Percentiles rank a stretch among this genome's conserved stretches.
Evolutionary conservation across 2,888 invertebrate species (phyloP).

Genomic region (Pyrocoelia pectoralis): DNA sequence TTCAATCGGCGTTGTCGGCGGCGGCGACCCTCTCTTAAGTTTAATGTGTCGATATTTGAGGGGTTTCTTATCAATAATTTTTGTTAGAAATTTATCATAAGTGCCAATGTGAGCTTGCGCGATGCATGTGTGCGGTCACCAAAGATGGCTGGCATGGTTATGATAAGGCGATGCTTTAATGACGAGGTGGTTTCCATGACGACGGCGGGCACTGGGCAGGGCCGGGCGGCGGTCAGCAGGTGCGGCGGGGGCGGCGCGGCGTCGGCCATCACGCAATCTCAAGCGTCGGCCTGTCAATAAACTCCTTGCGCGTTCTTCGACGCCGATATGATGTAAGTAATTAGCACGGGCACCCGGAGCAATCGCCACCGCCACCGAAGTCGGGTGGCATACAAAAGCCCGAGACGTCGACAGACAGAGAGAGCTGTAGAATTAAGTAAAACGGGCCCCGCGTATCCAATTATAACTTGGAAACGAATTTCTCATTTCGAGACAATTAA

Average conservation of each 20-base stretch:
- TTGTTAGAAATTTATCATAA: constrained; percentile 49
- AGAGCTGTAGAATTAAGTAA: constrained; percentile 41
- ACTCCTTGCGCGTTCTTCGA: constrained; percentile 38
- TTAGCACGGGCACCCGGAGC: constrained; percentile 35
- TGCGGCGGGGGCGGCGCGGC: constrained; percentile 49
- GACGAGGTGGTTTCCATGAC: constrained; percentile 63
- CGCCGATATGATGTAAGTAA: constrained; percentile 38
- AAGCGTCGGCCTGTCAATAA: constrained; percentile 56
- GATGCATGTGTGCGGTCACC: constrained; percentile 55
- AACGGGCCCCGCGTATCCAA: constrained; percentile 60
- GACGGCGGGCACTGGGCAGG: constrained; percentile 63
- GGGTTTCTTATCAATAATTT: constrained; percentile 38
- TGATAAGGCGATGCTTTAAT: constrained; percentile 67
- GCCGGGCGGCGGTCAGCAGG: constrained; percentile 51
- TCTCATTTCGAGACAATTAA: constrained; percentile 66
- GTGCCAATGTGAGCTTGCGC: constrained; percentile 40
- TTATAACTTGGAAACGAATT: constrained; percentile 66
- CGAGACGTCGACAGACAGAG: constrained; percentile 34
- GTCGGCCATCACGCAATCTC: constrained; percentile 61
- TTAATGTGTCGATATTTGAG: constrained; percentile 15
- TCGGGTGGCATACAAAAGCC: constrained; percentile 18
- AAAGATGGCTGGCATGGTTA: constrained; percentile 63
- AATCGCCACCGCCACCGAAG: constrained; percentile 23
- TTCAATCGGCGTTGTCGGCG: constrained; percentile 30
- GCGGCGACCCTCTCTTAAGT: constrained; percentile 21